phyloP scores from a whole-genome alignment of 2,113 vertebrate genomes.

The Brachyistius frenatus region DNA sequence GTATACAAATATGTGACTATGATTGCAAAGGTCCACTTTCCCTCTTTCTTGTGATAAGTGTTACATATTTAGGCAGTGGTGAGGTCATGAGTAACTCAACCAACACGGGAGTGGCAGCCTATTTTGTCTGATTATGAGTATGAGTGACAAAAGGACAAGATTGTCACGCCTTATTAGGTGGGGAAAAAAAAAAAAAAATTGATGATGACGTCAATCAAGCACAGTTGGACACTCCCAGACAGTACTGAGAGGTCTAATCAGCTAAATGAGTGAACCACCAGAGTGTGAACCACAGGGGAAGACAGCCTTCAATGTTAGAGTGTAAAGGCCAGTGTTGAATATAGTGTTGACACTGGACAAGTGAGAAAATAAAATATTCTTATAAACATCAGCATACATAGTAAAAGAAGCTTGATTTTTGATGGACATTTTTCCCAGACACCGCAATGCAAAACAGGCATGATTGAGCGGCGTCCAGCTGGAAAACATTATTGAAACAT shows the following conservation, averaged over 20 bases:
- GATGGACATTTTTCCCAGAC: neutral
- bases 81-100: too few relatives aligned
- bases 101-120: too few relatives aligned
- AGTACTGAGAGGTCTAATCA: neutral
- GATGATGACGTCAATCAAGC: neutral
- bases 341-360: neutral
- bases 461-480: neutral
- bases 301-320: neutral
- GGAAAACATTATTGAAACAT: neutral
- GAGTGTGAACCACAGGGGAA: neutral
- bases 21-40: too few relatives aligned
- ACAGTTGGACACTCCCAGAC: neutral
- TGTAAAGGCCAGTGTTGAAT: neutral
- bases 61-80: too few relatives aligned
- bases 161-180: neutral
- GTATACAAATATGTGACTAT: too few relatives aligned
- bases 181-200: neutral
- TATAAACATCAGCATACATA: neutral
- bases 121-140: too few relatives aligned
- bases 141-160: neutral
- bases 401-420: constrained; percentile 24
- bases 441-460: neutral
- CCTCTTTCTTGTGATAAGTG: too few relatives aligned
- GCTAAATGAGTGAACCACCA: neutral
- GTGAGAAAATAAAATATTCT: neutral